Base-by-base conservation (phyloP, 2,113 vertebrate genomes). In the Pachycephala philippinensis region DNA sequence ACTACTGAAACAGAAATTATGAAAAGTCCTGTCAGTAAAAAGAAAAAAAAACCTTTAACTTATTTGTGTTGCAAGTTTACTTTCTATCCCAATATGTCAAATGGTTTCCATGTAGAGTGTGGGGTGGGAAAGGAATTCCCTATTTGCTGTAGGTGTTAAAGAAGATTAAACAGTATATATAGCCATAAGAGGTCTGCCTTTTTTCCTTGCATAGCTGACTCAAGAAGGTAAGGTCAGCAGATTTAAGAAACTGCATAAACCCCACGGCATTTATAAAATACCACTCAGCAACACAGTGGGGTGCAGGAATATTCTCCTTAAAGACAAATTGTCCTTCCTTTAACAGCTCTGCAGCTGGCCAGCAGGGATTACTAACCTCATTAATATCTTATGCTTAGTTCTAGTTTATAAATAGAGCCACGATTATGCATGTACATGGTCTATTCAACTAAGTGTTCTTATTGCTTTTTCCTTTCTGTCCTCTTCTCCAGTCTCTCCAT, bases 351-450 rank as follows among this genome's bases (percentile, higher is more conserved):
- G 69, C 72, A 87, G 80, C 66, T 79, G 87, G 91, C 87, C 91
- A 94, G 74, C 31, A 92, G 80, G 80, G 89, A 95, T 95, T 95
- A 84, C 47, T 82, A 85, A 93, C 70, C 82, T 95, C 87, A 92
- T 96, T 91, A 96, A 92, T 66, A 95, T 88, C 65, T 95, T 63
- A 85, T 97, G 63, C 60, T 91, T 95, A 86, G 70, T 65, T 86
- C 63, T 47, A 24, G 35, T n/a, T 87, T 91, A 91, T 94, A 94
- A 96, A 96, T 83, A 96, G 66, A 90, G 70, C 27, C 0, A 1
- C 59, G 78, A 88, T 96, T 96, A 94, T 94, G 75, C 50, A 88
- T 88, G 75, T 72, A 86, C 42, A 37, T 54, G 40, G 45, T 63
- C 90, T 84, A 26, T 63, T 66, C 54, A 70, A 45, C 78, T 59